Evolutionary conservation across 1,140 invertebrate genomes (phyloP).

Genomic region (Phymastichus coffea): DNA sequence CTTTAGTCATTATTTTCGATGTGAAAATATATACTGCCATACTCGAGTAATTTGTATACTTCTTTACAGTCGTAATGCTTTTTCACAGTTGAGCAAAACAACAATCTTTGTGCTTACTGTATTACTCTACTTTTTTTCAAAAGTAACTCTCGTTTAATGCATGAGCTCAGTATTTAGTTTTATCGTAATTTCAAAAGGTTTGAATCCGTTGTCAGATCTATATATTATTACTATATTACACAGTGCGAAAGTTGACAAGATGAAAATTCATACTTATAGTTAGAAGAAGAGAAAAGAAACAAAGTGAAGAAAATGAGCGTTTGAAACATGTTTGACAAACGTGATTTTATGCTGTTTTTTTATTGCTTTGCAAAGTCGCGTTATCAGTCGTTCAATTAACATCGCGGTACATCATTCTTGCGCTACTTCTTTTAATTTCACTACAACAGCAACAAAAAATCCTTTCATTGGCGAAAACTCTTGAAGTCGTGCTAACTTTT

Average conservation of each 20-base stretch:
- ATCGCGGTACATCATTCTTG: conserved; percentile 18
- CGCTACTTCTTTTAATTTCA: conserved; percentile 2
- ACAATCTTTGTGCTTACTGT: conserved; percentile 35
- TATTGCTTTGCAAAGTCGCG: conserved; percentile 26
- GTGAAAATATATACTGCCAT: conserved; percentile 13
- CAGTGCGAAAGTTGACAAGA: too few species aligned
- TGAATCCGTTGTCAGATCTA: too few species aligned
- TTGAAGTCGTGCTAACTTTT: too few species aligned
- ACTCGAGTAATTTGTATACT: conserved; percentile 14
- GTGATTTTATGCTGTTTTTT: conserved; percentile 25
- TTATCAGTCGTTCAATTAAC: conserved; percentile 17
- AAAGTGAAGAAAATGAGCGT: background rate
- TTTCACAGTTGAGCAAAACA: conserved; percentile 30
- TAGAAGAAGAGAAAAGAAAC: background rate
- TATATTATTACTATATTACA: too few species aligned
- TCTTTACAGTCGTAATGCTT: conserved; percentile 30
- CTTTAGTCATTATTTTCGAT: conserved; percentile 23
- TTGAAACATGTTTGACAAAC: conserved; percentile 20
- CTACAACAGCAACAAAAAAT: too few species aligned
- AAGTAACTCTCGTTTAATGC: conserved; percentile 26
- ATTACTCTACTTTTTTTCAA: conserved; percentile 30
- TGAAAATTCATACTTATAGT: too few species aligned
- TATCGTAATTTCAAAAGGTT: conserved; percentile 5
- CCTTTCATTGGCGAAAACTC: too few species aligned
- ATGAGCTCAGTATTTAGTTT: conserved; percentile 25